phyloP scores from a whole-genome alignment of 2,888 invertebrate genomes.

The Tipula confusa region DNA sequence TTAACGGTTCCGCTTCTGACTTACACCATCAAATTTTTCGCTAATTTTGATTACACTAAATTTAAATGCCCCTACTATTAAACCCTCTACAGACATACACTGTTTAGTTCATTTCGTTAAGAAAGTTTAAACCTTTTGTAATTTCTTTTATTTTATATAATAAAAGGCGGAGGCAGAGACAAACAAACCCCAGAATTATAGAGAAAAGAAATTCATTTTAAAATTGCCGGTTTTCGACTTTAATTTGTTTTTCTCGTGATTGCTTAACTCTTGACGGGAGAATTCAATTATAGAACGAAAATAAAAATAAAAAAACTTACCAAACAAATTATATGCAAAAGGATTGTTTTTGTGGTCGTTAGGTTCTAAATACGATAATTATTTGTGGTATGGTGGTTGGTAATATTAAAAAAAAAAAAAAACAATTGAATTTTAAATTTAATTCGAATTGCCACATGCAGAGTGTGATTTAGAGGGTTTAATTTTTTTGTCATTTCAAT shows the following conservation, averaged over 20 bases:
- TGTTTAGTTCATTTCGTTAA: no score
- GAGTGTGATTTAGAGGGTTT: no score
- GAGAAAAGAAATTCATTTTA: not conserved
- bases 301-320: not conserved
- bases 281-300: not conserved
- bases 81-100: no score
- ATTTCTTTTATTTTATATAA: not conserved
- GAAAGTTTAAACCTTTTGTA: not conserved
- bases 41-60: no score
- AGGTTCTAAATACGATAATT: not conserved
- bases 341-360: not conserved
- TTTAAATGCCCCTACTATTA: no score
- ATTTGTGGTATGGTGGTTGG: not conserved
- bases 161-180: not conserved
- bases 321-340: not conserved
- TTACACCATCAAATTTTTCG: no score
- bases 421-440: not conserved
- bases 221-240: not conserved
- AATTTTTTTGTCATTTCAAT: no score
- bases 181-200: not conserved
- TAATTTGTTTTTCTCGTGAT: not conserved
- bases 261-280: not conserved
- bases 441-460: not conserved
- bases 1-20: no score
- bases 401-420: not conserved